A percentile compares a stretch with the other conserved stretches of the same genome.
These are phyloP conservation scores for Drosophila santomea DNA, from an alignment of 1,140 invertebrate species.

Conservation along the genomic window DNA sequence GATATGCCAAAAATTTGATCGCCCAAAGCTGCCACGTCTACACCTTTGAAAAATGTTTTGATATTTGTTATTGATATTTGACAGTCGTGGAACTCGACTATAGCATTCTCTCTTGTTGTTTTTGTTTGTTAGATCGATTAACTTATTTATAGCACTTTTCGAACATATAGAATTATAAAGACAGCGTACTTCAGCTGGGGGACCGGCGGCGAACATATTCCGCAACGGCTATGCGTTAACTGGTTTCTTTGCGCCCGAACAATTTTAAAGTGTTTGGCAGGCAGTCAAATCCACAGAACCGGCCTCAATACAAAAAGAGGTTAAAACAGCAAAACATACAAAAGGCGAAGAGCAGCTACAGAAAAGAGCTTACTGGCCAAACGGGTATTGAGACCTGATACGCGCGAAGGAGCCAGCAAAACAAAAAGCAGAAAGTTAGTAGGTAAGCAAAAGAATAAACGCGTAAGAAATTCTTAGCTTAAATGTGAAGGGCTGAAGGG, in stretches of 20 bases:
- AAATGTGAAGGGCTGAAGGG: too few species aligned
- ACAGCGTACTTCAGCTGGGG: conserved; percentile 57
- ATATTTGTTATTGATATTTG: too few species aligned
- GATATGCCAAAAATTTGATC: too few species aligned
- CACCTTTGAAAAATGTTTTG: too few species aligned
- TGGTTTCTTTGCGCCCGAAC: conserved; percentile 59
- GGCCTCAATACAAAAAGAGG: conserved; percentile 42
- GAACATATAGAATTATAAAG: not conserved
- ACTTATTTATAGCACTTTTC: not conserved
- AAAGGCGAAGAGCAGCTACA: conserved; percentile 1
- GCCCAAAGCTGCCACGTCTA: too few species aligned
- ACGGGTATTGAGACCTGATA: conserved; percentile 42
- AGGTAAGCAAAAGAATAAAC: conserved; percentile 17
- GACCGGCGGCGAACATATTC: conserved; percentile 64
- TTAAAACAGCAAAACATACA: conserved; percentile 1
- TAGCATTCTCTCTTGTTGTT: not conserved
- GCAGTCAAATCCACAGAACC: conserved; percentile 45
- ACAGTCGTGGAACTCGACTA: too few species aligned
- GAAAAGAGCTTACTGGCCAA: conserved; percentile 42
- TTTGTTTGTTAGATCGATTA: too few species aligned
- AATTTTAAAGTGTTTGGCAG: conserved; percentile 27
- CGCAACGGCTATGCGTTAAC: conserved; percentile 67
- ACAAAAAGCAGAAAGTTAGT: conserved; percentile 19
- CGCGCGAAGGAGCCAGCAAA: conserved; percentile 44
- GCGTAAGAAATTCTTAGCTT: conserved; percentile 1